A percentile compares a stretch with the other conserved stretches of the same genome.
phyloP scores from a whole-genome alignment of 2,888 invertebrate species.

The Mythimna vitellina region DNA sequence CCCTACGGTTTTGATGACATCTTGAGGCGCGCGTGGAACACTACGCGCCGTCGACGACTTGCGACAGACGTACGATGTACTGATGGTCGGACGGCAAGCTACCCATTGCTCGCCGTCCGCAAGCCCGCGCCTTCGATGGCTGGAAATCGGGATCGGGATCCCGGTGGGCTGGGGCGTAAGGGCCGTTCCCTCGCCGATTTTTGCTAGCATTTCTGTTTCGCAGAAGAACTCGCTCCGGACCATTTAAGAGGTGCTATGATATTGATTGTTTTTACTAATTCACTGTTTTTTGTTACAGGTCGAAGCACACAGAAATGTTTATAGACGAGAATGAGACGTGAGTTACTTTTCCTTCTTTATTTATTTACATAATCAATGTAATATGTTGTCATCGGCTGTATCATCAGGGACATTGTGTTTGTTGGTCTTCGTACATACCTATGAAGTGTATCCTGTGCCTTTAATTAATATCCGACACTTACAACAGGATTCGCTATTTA shows the following conservation, averaged over 20 bases:
- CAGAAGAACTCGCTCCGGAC: too few relatives aligned
- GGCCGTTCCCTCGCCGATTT: too few relatives aligned
- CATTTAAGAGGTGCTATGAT: not conserved
- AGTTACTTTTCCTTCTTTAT: slow-evolving; percentile 68
- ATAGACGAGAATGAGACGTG: slow-evolving; percentile 90
- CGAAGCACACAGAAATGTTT: slow-evolving; percentile 86
- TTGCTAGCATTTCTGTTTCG: too few relatives aligned
- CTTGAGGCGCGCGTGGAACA: too few relatives aligned
- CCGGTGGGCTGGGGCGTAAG: too few relatives aligned
- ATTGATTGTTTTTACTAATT: slow-evolving; percentile 33
- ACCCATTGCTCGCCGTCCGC: too few relatives aligned
- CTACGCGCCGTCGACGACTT: too few relatives aligned
- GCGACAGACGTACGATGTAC: too few relatives aligned
- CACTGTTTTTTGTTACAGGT: slow-evolving; percentile 81
- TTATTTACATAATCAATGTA: not conserved
- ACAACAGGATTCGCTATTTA: slow-evolving; percentile 14
- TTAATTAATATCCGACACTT: not conserved
- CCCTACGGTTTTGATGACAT: too few relatives aligned
- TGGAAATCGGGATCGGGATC: too few relatives aligned
- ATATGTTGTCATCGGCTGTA: not conserved
- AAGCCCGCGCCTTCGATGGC: too few relatives aligned
- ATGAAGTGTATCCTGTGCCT: slow-evolving; percentile 3
- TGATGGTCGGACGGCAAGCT: too few relatives aligned
- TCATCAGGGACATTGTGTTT: not conserved
- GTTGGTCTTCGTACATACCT: not conserved